These are phyloP conservation scores for Galagoides demidoff DNA, from an alignment of 2,797 vertebrate genomes.

Conservation along the genomic window DNA sequence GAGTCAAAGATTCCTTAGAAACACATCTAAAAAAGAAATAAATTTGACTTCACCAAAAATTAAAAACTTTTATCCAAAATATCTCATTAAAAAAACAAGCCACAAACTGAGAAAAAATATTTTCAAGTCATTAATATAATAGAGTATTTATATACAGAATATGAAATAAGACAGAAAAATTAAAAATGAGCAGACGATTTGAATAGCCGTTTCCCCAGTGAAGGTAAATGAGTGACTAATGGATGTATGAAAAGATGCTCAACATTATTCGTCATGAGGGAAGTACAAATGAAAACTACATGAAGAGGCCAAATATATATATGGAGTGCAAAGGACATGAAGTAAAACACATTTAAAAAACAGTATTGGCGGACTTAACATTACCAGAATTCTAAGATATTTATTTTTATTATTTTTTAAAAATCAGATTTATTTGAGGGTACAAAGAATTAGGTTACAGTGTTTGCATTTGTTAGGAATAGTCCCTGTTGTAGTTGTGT, in stretches of 20 bases:
- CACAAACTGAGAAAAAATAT: neutral
- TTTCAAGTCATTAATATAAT: neutral
- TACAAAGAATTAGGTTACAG: no score
- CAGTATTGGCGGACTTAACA: neutral
- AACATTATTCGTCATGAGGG: neutral
- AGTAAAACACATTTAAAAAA: neutral
- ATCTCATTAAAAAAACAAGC: neutral
- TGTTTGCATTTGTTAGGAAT: no score
- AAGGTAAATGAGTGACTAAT: neutral
- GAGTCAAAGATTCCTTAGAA: neutral
- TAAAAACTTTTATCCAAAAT: neutral
- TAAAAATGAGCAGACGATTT: neutral
- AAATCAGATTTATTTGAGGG: no score
- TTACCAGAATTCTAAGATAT: neutral
- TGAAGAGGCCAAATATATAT: neutral
- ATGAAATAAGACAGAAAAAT: neutral
- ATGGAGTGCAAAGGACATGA: neutral
- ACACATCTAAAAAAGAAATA: neutral
- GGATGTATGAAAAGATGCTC: neutral
- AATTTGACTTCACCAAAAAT: neutral
- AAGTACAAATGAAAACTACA: neutral
- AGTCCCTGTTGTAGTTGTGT: no score
- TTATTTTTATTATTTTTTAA: neutral
- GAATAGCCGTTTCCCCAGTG: neutral
- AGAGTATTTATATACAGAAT: neutral